A percentile compares a stretch with the other conserved stretches of the same genome.
Conservation (phyloP, 2,113 vertebrate genomes). For the Nesoenas mayeri region DNA sequence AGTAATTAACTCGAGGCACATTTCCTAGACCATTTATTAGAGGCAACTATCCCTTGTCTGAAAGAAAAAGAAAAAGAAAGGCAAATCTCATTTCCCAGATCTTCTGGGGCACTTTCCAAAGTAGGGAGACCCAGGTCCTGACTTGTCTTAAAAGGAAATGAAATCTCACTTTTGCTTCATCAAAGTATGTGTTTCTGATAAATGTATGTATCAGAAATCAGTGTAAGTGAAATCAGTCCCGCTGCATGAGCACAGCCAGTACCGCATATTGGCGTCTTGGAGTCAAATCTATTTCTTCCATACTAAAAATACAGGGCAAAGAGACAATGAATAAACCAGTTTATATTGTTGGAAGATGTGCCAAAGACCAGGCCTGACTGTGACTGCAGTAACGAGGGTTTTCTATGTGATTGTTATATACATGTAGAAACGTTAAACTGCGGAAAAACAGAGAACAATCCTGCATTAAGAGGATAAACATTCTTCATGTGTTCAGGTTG, state of each 20-base stretch:
- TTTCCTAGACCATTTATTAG: not conserved
- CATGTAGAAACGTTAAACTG: not conserved
- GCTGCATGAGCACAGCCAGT: not conserved
- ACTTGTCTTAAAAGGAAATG: not conserved
- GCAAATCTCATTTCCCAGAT: not conserved
- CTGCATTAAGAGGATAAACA: not conserved
- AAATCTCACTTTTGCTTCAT: not conserved
- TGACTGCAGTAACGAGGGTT: not conserved
- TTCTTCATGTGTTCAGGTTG: rapidly evolving
- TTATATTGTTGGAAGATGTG: too few species aligned
- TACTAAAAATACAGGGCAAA: not conserved
- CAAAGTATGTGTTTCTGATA: too few species aligned
- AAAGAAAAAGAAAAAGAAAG: too few species aligned
- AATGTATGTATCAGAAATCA: not conserved
- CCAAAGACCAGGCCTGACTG: not conserved
- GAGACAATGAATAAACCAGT: not conserved
- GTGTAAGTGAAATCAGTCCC: not conserved
- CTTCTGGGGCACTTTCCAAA: not conserved
- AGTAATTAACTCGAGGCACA: not conserved
- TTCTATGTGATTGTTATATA: not conserved
- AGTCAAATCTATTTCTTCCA: not conserved
- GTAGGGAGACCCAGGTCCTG: not conserved
- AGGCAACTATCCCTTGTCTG: not conserved
- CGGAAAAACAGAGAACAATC: rapidly evolving
- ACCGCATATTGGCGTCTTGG: not conserved